Percentiles rank a stretch among this genome's conserved stretches.
Evolutionary conservation across 2,113 vertebrate genomes (phyloP).

Genomic region (Junco hyemalis): DNA sequence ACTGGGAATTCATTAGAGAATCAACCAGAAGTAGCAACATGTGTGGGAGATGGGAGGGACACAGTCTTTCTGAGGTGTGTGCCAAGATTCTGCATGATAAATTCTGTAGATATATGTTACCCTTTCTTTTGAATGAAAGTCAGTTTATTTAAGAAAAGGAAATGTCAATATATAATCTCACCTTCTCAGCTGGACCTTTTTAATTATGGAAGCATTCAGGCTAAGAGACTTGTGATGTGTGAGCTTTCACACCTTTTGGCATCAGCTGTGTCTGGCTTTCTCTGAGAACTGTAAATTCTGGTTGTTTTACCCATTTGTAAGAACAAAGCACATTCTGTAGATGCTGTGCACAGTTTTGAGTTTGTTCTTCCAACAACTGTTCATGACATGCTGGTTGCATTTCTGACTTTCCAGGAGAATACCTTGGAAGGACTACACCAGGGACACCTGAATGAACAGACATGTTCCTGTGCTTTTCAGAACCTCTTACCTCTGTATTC

Average conservation of each 20-base stretch:
- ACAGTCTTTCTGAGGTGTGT: background rate
- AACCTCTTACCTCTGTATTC: conserved; percentile 80
- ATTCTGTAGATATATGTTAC: background rate
- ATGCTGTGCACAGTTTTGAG: background rate
- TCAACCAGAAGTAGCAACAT: background rate
- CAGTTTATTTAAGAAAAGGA: background rate
- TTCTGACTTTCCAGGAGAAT: conserved; percentile 77
- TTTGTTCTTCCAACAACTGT: background rate
- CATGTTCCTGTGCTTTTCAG: conserved; percentile 77
- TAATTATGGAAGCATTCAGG: background rate
- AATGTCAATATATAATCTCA: background rate
- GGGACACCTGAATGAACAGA: conserved; percentile 82
- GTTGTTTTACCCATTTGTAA: background rate
- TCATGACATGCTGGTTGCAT: background rate
- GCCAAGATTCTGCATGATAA: background rate
- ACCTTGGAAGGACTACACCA: conserved; percentile 79
- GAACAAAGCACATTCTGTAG: background rate
- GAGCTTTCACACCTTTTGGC: background rate
- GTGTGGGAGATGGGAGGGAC: background rate
- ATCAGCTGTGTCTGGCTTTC: background rate
- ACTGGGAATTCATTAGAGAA: background rate
- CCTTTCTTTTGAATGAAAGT: background rate
- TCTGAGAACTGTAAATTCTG: background rate
- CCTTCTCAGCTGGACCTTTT: background rate
- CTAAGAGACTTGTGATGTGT: background rate